Conservation (phyloP, 2,113 vertebrate genomes). For the Psilopogon haemacephalus region DNA sequence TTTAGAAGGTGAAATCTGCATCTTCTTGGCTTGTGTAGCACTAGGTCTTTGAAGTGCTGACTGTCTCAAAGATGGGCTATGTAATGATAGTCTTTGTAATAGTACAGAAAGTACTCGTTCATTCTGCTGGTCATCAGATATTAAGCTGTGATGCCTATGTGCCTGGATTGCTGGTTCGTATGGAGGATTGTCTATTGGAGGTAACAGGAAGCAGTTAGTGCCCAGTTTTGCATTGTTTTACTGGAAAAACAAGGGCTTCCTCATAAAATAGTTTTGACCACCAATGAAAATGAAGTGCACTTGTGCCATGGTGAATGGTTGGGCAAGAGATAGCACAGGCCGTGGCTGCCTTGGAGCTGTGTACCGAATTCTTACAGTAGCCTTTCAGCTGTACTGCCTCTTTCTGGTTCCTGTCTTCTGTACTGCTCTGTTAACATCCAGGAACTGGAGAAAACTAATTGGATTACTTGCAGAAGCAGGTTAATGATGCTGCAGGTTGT, state of each 20-base stretch:
- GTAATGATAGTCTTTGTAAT: not conserved
- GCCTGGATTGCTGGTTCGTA: not conserved
- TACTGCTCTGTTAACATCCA: not conserved
- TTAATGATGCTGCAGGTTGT: not conserved
- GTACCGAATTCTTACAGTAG: not conserved
- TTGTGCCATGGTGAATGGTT: not conserved
- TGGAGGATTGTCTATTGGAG: not conserved
- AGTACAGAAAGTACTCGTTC: not conserved
- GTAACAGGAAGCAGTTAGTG: not conserved
- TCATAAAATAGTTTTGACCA: not conserved
- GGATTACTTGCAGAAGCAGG: not conserved
- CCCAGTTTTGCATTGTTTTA: not conserved
- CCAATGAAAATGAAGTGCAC: not conserved
- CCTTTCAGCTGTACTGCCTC: not conserved
- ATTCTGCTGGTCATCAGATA: not conserved
- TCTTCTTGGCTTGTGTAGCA: not conserved
- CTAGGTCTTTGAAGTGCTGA: not conserved
- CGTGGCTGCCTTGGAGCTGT: not conserved
- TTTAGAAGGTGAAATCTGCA: not conserved
- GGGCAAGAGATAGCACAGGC: not conserved
- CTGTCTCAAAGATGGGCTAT: fast-evolving
- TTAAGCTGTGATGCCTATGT: not conserved
- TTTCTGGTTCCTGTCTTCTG: not conserved
- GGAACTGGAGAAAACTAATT: not conserved
- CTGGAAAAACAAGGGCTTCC: not conserved